Conservation (phyloP, 2,797 vertebrate species). For the Taeniopygia guttata region DNA sequence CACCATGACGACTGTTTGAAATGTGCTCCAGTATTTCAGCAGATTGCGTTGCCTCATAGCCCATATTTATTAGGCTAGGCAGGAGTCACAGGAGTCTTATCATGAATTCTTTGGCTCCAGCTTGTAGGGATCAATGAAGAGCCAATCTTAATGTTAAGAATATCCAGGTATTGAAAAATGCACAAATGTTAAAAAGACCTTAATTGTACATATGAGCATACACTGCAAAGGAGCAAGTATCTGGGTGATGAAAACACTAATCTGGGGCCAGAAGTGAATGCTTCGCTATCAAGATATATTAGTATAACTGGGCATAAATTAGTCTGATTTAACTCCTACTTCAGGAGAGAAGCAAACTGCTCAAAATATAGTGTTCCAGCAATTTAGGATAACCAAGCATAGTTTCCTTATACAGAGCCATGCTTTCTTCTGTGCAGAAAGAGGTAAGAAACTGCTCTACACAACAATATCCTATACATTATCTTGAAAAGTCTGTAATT, state of each 20-base stretch:
- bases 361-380: not conserved
- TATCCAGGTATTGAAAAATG: slow-evolving; percentile 26
- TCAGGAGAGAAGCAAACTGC: not conserved
- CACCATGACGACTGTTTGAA: slow-evolving; percentile 60
- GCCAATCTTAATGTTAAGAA: not conserved
- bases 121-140: not conserved
- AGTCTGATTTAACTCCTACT: not conserved
- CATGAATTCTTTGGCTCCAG: slow-evolving; percentile 19
- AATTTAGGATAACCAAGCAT: not conserved
- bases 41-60: slow-evolving; percentile 52
- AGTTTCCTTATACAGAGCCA: not conserved
- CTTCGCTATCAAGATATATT: not conserved
- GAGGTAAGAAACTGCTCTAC: not conserved
- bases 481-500: not conserved
- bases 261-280: not conserved
- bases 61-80: slow-evolving; percentile 27
- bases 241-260: not conserved
- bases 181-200: not conserved
- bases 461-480: not conserved
- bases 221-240: not conserved
- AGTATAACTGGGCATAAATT: not conserved
- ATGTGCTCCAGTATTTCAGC: slow-evolving; percentile 49
- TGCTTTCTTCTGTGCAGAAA: not conserved
- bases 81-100: slow-evolving; percentile 13
- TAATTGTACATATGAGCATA: not conserved